Base-by-base conservation (phyloP, 2,888 invertebrate genomes). In the Stenurella melanura region DNA sequence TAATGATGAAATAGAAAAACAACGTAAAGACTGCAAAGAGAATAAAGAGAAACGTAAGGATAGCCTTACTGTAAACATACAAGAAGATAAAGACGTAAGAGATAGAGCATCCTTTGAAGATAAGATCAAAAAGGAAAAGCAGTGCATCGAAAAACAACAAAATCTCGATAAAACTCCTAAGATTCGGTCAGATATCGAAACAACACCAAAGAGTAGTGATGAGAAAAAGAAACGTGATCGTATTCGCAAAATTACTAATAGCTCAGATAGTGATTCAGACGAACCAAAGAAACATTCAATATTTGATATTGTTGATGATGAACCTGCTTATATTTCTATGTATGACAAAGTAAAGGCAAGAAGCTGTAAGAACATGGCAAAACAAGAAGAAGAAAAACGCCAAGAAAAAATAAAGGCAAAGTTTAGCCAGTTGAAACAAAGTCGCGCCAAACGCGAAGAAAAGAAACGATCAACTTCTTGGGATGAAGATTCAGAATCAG, bases 281-380 rank as follows among this genome's bases (percentile, higher is more conserved):
- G 95, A 95, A 88, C 95, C 94, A 68, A 96, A 96, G 89, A 96
- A 96, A 88, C 96, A 96, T 91, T 97, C 96, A 73, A 96, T 97
- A 86, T 97, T 97, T 89, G 96, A 96, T 87, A 96, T 97, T 75
- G 93, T 96, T 61, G 95, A 96, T 87, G 96, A 96, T 86, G 96
- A 95, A 77, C 97, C 97, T 0, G 94, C 95, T 11, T 97, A 97
- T 87, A 96, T 97, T 77, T 98, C 98, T 11, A 98, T 98, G 98
- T 98, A 98, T 88, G 98, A 98, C 88, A 98, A 98, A 90, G 97
- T 97, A 0, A 97, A 97, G 89, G 97, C 97, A 3, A 93, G 97
- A 57, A 97, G 97, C 26, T 97, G 96, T 85, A 97, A 97, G 89
- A 97, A 97, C 88, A 96, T 96, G 95, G 96, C 96, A 88, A 96